A percentile compares a stretch with the other conserved stretches of the same genome.
These are phyloP conservation scores for Leptopilina myrica DNA, from an alignment of 2,888 invertebrate species.

Conservation along the genomic window DNA sequence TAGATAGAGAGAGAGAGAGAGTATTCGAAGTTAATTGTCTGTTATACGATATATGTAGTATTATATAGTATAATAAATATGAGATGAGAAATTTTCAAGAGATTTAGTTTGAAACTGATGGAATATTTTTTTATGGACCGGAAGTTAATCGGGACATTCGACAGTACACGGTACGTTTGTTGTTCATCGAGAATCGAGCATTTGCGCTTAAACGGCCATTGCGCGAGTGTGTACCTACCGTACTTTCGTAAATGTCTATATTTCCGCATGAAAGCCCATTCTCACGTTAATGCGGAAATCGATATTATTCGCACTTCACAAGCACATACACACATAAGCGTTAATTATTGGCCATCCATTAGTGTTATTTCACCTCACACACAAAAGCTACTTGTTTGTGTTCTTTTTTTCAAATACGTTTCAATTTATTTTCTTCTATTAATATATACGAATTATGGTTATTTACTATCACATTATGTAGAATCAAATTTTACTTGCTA, in stretches of 20 bases:
- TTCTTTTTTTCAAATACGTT: background rate
- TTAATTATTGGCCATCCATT: slow-evolving; percentile 29
- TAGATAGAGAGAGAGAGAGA: too few relatives aligned
- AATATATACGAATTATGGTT: too few relatives aligned
- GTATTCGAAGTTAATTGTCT: too few relatives aligned
- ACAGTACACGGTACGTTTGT: slow-evolving; percentile 31
- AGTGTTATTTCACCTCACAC: slow-evolving; percentile 6
- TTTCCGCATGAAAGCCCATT: slow-evolving; percentile 25
- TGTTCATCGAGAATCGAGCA: slow-evolving; percentile 30
- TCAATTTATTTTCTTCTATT: too few relatives aligned
- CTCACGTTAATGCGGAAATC: slow-evolving; percentile 33
- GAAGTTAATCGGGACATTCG: slow-evolving; percentile 33
- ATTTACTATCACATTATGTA: too few relatives aligned
- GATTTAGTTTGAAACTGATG: background rate
- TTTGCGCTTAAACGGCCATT: slow-evolving; percentile 37
- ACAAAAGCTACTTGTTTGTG: background rate
- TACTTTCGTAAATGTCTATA: slow-evolving; percentile 35
- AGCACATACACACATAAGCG: background rate
- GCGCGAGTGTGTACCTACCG: background rate
- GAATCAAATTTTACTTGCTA: too few relatives aligned
- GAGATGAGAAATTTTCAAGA: slow-evolving; percentile 5
- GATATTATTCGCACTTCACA: slow-evolving; percentile 34
- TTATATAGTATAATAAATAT: background rate
- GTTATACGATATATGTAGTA: too few relatives aligned
- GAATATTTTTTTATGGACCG: slow-evolving; percentile 26